Evolutionary conservation across 2,888 invertebrate species (phyloP).

Genomic region (Orthosia cruda): DNA sequence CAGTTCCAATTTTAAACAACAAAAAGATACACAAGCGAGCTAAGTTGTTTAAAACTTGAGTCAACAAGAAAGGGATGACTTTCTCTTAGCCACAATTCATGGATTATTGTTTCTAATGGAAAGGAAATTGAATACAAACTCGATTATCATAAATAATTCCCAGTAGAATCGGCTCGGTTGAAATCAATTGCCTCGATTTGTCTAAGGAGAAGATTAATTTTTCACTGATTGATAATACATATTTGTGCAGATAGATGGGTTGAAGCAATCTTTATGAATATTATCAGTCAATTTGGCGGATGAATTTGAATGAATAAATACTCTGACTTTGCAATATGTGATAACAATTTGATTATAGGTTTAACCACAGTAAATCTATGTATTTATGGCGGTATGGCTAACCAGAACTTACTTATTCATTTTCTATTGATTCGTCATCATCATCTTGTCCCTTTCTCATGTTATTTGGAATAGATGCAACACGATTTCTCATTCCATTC

Average conservation of each 20-base stretch:
- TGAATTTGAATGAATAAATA: not conserved
- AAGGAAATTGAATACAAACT: slow-evolving; percentile 85
- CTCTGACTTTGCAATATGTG: not conserved
- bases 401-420: too few relatives aligned
- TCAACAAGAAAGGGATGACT: slow-evolving; percentile 71
- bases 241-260: slow-evolving; percentile 16
- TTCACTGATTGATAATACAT: slow-evolving; percentile 49
- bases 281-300: slow-evolving; percentile 12
- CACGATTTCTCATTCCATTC: too few relatives aligned
- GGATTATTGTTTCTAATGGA: slow-evolving; percentile 76
- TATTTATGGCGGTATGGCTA: too few relatives aligned
- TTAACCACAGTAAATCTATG: too few relatives aligned
- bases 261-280: slow-evolving; percentile 22
- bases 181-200: slow-evolving; percentile 76
- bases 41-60: slow-evolving; percentile 58
- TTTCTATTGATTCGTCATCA: too few relatives aligned
- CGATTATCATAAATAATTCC: slow-evolving; percentile 82
- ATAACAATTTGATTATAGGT: too few relatives aligned
- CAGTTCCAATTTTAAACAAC: slow-evolving; percentile 22
- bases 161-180: slow-evolving; percentile 70
- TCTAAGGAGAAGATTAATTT: slow-evolving; percentile 68
- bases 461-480: too few relatives aligned
- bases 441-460: too few relatives aligned
- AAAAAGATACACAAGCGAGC: slow-evolving; percentile 29
- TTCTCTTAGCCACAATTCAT: slow-evolving; percentile 79